These are phyloP conservation scores for Leucophenga varia DNA, from an alignment of 1,140 invertebrate species.

Conservation along the genomic window DNA sequence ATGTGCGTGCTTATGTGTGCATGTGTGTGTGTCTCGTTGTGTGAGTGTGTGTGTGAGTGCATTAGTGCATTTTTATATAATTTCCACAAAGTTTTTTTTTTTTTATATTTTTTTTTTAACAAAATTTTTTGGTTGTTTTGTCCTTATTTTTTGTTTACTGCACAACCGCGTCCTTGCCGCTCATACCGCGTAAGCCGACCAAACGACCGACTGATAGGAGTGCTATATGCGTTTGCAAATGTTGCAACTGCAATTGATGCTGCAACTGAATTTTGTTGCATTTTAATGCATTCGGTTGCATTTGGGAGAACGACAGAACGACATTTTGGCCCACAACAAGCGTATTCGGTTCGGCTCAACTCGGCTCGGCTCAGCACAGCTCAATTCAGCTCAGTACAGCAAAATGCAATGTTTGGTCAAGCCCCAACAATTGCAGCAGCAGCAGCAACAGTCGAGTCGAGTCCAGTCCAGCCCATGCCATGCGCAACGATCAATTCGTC, in stretches of 20 bases:
- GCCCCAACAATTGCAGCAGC: too few species aligned
- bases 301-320: background rate
- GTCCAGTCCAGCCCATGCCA: too few species aligned
- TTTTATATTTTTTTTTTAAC: constrained; percentile 30
- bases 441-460: too few species aligned
- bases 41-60: constrained; percentile 4
- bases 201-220: too few species aligned
- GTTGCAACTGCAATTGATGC: constrained; percentile 4
- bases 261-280: constrained; percentile 12
- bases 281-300: constrained; percentile 17
- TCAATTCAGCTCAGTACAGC: constrained; percentile 1
- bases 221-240: constrained; percentile 36
- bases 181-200: constrained; percentile 20
- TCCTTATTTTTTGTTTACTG: constrained; percentile 28
- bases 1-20: background rate
- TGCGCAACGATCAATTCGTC: too few species aligned
- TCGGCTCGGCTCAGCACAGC: constrained; percentile 1
- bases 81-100: constrained; percentile 41
- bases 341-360: constrained; percentile 16
- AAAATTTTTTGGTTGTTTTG: constrained; percentile 48
- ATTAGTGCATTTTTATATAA: constrained; percentile 52
- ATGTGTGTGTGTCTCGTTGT: constrained; percentile 1
- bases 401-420: too few species aligned
- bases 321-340: too few species aligned
- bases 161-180: constrained; percentile 43